phyloP scores from a whole-genome alignment of 2,888 invertebrate genomes.

The Brenthis hecate region DNA sequence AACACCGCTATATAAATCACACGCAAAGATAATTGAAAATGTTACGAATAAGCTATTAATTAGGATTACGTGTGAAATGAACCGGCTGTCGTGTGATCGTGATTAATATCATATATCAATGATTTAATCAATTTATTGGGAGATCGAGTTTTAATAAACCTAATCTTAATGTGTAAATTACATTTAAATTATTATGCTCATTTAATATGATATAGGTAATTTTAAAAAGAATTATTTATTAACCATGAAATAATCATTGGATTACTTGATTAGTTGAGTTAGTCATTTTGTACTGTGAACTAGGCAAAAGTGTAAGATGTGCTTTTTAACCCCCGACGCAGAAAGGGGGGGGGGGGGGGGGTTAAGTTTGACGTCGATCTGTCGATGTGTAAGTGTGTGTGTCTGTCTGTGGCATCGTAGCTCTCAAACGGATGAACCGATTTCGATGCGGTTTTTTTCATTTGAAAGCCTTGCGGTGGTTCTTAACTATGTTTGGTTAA shows the following conservation, averaged over 20 bases:
- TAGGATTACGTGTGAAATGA: slow-evolving; percentile 70
- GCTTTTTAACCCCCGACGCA: not conserved
- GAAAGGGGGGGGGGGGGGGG: too few relatives aligned
- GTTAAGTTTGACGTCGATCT: too few relatives aligned
- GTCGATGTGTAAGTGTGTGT: too few relatives aligned
- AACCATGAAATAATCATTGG: not conserved
- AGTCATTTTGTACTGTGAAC: not conserved
- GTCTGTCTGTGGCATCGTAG: too few relatives aligned
- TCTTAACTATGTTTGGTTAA: too few relatives aligned
- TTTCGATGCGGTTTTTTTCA: too few relatives aligned
- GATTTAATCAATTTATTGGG: slow-evolving; percentile 27
- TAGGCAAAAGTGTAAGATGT: not conserved
- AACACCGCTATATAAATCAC: slow-evolving; percentile 69
- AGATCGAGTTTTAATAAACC: slow-evolving; percentile 22
- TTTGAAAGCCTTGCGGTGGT: too few relatives aligned
- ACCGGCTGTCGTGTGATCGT: slow-evolving; percentile 56
- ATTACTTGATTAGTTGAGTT: not conserved
- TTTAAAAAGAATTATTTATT: slow-evolving; percentile 9
- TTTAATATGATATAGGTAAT: slow-evolving; percentile 15
- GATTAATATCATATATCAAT: slow-evolving; percentile 29
- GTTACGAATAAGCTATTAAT: slow-evolving; percentile 76
- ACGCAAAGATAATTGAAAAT: slow-evolving; percentile 72
- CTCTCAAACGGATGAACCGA: too few relatives aligned
- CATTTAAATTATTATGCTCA: slow-evolving; percentile 19
- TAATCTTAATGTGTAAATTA: slow-evolving; percentile 23